These are phyloP conservation scores for Achatina immaculata DNA, from an alignment of 1,140 invertebrate species.

Conservation along the genomic window DNA sequence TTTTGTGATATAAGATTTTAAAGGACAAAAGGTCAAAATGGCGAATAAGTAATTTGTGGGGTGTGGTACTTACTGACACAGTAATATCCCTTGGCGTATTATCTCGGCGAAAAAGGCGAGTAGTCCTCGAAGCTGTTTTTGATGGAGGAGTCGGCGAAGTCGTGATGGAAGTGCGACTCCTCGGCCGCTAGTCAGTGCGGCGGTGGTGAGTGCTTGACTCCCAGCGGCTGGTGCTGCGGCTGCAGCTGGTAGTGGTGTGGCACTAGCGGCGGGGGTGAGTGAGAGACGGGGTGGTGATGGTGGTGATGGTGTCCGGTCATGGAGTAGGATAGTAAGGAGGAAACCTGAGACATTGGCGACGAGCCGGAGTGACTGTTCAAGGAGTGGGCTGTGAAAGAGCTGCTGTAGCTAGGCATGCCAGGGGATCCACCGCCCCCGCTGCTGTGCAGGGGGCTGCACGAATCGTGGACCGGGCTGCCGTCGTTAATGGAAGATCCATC, in stretches of 20 bases:
- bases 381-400: conserved; percentile 40
- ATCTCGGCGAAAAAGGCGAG: conserved; percentile 12
- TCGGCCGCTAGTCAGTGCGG: conserved; percentile 39
- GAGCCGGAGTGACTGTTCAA: conserved; percentile 23
- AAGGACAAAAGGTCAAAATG: background rate
- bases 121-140: conserved; percentile 12
- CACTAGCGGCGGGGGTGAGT: conserved; percentile 37
- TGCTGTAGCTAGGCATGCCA: conserved; percentile 44
- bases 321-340: conserved; percentile 36
- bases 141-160: conserved; percentile 23
- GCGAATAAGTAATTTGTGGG: too few relatives aligned
- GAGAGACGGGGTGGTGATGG: conserved; percentile 8
- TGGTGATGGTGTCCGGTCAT: conserved; percentile 33
- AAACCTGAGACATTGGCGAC: conserved; percentile 39
- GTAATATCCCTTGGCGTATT: background rate
- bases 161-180: conserved; percentile 24
- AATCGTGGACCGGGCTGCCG: conserved; percentile 43
- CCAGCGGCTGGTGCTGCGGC: conserved; percentile 44
- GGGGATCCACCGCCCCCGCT: conserved; percentile 47
- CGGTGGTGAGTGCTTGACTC: conserved; percentile 32
- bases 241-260: conserved; percentile 47
- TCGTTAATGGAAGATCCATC: conserved; percentile 44
- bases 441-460: conserved; percentile 38
- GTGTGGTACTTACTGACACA: background rate
- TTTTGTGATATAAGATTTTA: background rate